Evolutionary conservation across 2,888 invertebrate genomes (phyloP), one percentile per base, ranked within the genome.

Genomic region (Andrena hattorfiana): DNA sequence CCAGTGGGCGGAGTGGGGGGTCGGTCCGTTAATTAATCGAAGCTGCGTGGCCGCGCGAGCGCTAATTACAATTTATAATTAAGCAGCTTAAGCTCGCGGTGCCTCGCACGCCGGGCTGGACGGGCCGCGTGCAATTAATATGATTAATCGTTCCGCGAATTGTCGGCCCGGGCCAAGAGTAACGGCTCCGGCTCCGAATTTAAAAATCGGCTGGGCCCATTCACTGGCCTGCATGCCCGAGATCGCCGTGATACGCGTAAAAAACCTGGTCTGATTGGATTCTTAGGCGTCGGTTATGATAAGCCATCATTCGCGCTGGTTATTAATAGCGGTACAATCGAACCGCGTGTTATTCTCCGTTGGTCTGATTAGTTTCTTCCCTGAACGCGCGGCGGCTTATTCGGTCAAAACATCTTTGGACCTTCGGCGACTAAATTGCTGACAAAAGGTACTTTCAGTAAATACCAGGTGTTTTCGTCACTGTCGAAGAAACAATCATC

Each of bases 21-120:
- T 68, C 85, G 83, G 86, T 84, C 87, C 88, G 90, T 92, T 93
- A 92, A 93, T 93, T 92, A 92, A 93, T 92, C 92, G 92, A 86
- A 84, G 84, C 87, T 86, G 89, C 89, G 89, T 85, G 90, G 86
- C 87, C 85, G 89, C 85, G 85, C 88, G 77, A 89, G 88, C 91
- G 91, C 91, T 93, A 93, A 93, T 93, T 93, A 93, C 92, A 93
- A 93, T 93, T 93, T 93, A 93, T 93, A 93, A 93, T 93, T 93
- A 93, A 93, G 89, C 90, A 91, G 90, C 90, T 89, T 85, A 89
- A 91, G 89, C 89, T 88, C 85, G 84, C 76, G 79, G 75, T 77
- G 70, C 82, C 71, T 79, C 83, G 66, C 70, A 75, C 60, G 66
- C 64, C 85, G 63, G 74, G 70, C 64, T 70, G 79, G 42, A 77